A percentile compares a stretch with the other conserved stretches of the same genome.
phyloP scores from a whole-genome alignment of 2,888 invertebrate species.

The Hedya salicella region DNA sequence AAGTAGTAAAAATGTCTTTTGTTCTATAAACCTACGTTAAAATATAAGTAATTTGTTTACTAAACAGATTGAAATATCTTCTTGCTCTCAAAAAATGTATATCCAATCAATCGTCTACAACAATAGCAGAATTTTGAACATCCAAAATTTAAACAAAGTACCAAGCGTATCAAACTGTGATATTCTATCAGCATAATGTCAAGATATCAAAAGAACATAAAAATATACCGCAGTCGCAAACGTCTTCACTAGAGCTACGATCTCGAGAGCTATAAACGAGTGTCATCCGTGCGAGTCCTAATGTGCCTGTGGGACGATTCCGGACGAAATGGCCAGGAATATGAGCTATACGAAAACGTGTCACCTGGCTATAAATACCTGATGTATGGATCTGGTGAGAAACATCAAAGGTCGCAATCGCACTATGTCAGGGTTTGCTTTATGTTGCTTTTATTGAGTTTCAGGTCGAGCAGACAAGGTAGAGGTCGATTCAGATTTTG shows the following conservation, averaged over 20 bases:
- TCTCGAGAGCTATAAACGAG: neutral
- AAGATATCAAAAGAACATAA: neutral
- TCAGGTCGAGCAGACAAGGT: neutral
- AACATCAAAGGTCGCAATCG: neutral
- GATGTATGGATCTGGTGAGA: neutral
- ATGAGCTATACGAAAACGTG: neutral
- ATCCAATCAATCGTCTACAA: too few relatives aligned
- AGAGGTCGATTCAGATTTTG: too few relatives aligned
- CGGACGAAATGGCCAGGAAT: neutral
- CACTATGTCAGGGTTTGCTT: neutral
- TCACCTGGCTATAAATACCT: neutral
- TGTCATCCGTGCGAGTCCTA: neutral
- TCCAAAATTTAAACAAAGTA: too few relatives aligned
- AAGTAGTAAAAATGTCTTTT: too few relatives aligned
- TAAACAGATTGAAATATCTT: too few relatives aligned
- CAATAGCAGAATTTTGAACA: too few relatives aligned
- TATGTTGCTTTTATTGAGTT: neutral
- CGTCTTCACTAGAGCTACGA: neutral
- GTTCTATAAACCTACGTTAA: too few relatives aligned
- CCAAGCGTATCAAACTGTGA: neutral
- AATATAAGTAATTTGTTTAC: too few relatives aligned
- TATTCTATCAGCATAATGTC: neutral
- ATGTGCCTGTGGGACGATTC: neutral
- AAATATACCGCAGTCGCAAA: neutral
- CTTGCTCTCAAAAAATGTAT: too few relatives aligned